A percentile compares a stretch with the other conserved stretches of the same genome.
These are phyloP conservation scores for Scaptomyza parva DNA, from an alignment of 2,888 invertebrate species.

Conservation along the genomic window DNA sequence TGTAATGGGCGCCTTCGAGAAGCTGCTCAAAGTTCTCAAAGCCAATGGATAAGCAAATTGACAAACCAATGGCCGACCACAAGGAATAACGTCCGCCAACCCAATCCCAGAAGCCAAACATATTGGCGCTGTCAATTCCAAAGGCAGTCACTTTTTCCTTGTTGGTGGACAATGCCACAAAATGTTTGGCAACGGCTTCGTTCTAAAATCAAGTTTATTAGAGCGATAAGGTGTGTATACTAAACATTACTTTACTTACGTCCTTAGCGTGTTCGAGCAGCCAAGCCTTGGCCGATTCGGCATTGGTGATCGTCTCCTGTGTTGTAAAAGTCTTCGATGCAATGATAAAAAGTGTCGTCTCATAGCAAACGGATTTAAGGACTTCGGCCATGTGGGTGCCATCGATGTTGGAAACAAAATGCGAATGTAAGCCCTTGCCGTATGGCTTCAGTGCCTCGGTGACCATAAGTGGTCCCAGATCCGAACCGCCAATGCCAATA, in stretches of 20 bases:
- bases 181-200: conserved; percentile 96
- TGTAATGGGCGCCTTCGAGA: conserved; percentile 94
- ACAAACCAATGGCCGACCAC: conserved; percentile 99
- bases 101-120: conserved; percentile 99
- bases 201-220: conserved; percentile 86
- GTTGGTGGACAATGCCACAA: conserved; percentile 99
- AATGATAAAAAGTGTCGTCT: conserved; percentile 98
- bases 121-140: conserved; percentile 98
- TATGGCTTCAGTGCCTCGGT: conserved; percentile 98
- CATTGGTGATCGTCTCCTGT: conserved; percentile 99
- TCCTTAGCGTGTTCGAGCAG: conserved; percentile 94
- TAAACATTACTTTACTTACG: conserved; percentile 86
- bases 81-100: conserved; percentile 98
- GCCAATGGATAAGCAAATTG: conserved; percentile 96
- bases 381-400: conserved; percentile 99
- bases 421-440: conserved; percentile 92
- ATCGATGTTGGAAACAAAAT: conserved; percentile 99
- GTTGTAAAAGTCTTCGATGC: conserved; percentile 99
- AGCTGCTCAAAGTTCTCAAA: conserved; percentile 97
- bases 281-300: conserved; percentile 98
- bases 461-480: conserved; percentile 99
- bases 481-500: conserved; percentile 99
- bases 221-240: neutral
- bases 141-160: conserved; percentile 97
- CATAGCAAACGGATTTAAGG: conserved; percentile 94